A percentile compares a stretch with the other conserved stretches of the same genome.
Conservation (phyloP, 2,888 invertebrate species). For the Hirudinaria manillensis region DNA sequence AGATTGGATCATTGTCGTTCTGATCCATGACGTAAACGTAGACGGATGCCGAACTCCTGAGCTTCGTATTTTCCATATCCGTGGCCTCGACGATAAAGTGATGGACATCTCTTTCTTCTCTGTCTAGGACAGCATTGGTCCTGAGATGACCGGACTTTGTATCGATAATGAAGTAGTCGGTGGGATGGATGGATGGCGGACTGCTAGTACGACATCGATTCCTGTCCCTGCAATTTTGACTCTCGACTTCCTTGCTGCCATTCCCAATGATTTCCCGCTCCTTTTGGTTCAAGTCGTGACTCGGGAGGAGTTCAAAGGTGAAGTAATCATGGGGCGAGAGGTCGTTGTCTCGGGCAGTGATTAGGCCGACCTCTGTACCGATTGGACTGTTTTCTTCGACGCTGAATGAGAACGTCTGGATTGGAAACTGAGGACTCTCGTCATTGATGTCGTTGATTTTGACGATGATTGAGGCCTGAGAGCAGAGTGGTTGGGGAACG, state of each 20-base stretch:
- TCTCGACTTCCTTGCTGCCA: neutral
- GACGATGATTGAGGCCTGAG: slow-evolving; percentile 8
- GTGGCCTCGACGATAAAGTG: slow-evolving; percentile 32
- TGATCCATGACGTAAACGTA: slow-evolving; percentile 37
- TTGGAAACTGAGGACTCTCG: slow-evolving; percentile 18
- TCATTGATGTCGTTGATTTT: slow-evolving; percentile 26
- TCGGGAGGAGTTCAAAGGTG: neutral
- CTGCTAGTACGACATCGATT: neutral
- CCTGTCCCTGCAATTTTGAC: neutral
- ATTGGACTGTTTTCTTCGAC: slow-evolving; percentile 28
- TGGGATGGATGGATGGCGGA: neutral
- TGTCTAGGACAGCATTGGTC: slow-evolving; percentile 35
- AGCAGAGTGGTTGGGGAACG: neutral
- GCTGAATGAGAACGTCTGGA: slow-evolving; percentile 23
- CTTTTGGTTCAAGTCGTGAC: too few species aligned
- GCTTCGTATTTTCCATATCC: slow-evolving; percentile 19
- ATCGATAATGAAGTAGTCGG: slow-evolving; percentile 33
- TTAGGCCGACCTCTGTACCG: slow-evolving; percentile 29
- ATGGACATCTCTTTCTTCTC: slow-evolving; percentile 35
- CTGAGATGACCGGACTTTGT: slow-evolving; percentile 33
- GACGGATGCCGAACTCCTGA: slow-evolving; percentile 34
- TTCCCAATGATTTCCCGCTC: neutral
- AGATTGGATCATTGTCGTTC: slow-evolving; percentile 38
- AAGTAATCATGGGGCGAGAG: slow-evolving; percentile 14
- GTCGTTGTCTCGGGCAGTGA: slow-evolving; percentile 25